Evolutionary conservation across 1,140 invertebrate species (phyloP), one percentile per base, ranked within the genome.

Genomic region (Mercenaria mercenaria): DNA sequence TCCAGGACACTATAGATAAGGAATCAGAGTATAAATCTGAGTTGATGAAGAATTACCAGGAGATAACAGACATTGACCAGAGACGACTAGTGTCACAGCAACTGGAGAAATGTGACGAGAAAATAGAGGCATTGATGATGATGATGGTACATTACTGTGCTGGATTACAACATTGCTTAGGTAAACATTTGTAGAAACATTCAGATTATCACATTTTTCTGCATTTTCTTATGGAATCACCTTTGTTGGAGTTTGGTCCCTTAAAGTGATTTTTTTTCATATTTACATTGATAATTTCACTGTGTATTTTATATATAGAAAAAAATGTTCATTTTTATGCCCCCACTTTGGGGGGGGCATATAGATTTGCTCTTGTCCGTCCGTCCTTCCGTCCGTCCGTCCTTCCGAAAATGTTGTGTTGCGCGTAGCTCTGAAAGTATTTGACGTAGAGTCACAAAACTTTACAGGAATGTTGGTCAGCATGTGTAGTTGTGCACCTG

Each of bases 71-170:
- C 86, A 95, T 97, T 74, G 95, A 96, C 50, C 97, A 97, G 92
- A 97, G 86, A 87, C 26, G 39, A 34, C 15, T 77, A 18, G 34
- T 93, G 10, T 80, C 96, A 91, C 95, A 96, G 11, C 97, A 96
- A 93, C 93, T 97, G 81, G 96, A 95, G 84, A 97, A 97, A 94
- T 97, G 97, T 43, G 98, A 98, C 93, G 97, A 97, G 90, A 97
- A 97, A 92, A 97, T 98, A 13, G 97, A 98, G 93, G 98, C 98
- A 0, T 95, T 99, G 81, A 98, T 98, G 37, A 97, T 98, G 37
- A 96, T 98, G 43, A 97, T 98, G 97, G 96, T 98, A 89, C 98
- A 98, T 95, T 98, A 98, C 96, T 99, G 98, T 95, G 97, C 98
- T 1, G 98, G 97, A 8, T 95, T 98, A 52, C 98, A 98, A 93